Conservation (phyloP, 2,113 vertebrate species). For the Kryptolebias marmoratus region DNA sequence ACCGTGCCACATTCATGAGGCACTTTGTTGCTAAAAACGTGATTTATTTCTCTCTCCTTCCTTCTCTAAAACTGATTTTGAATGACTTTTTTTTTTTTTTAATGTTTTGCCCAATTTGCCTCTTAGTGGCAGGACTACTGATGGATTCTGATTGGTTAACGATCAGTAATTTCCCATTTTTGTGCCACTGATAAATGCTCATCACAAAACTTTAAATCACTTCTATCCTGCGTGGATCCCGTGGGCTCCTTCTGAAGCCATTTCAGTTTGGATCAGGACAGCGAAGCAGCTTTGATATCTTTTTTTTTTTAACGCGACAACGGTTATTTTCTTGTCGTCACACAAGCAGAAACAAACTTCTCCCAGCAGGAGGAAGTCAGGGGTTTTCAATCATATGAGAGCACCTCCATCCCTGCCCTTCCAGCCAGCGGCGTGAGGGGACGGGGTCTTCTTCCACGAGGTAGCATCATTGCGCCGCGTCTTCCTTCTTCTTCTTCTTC, state of each 20-base stretch:
- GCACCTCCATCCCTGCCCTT: slow-evolving; percentile 23
- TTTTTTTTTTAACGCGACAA: no score
- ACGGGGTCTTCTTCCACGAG: slow-evolving; percentile 63
- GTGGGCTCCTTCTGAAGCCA: not conserved
- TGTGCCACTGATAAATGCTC: slow-evolving; percentile 5
- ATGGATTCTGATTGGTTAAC: not conserved
- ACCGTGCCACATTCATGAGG: not conserved
- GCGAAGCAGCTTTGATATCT: slow-evolving; percentile 15
- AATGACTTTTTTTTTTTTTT: not conserved
- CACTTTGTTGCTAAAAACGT: slow-evolving; percentile 13
- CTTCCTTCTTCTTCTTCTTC: slow-evolving; percentile 42
- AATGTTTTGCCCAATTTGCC: not conserved
- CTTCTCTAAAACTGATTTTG: not conserved
- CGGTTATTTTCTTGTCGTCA: slow-evolving; percentile 36
- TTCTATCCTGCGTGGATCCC: not conserved
- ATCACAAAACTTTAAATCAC: slow-evolving; percentile 3
- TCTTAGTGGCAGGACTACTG: not conserved
- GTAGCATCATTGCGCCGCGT: slow-evolving; percentile 45
- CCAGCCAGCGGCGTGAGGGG: slow-evolving; percentile 13
- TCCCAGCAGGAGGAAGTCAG: slow-evolving; percentile 21
- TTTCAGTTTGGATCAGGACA: slow-evolving; percentile 11
- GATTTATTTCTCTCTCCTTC: not conserved
- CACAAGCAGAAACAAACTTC: slow-evolving; percentile 29
- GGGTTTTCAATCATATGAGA: slow-evolving; percentile 30
- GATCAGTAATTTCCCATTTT: not conserved